Conservation (phyloP, 2,888 invertebrate species). For the Protophormia terraenovae region DNA sequence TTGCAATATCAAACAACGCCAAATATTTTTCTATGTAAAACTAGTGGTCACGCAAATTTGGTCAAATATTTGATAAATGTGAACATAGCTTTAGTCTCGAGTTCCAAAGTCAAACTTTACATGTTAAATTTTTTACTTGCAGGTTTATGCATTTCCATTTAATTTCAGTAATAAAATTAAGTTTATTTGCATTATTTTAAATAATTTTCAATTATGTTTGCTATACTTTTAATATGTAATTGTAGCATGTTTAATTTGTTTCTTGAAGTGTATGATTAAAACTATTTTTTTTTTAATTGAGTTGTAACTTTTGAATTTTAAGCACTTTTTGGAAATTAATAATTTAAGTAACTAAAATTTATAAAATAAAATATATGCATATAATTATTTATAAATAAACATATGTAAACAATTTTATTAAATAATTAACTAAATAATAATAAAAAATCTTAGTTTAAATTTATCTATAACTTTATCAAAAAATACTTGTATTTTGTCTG, state of each 20-base stretch:
- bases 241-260: conserved; percentile 12
- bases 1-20: no score
- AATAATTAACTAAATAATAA: conserved; percentile 9
- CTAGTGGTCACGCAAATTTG: no score
- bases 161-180: background rate
- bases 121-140: no score
- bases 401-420: conserved; percentile 10
- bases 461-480: conserved; percentile 74
- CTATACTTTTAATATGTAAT: background rate
- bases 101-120: no score
- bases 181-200: background rate
- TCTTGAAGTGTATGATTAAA: background rate
- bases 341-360: conserved; percentile 2
- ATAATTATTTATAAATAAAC: conserved; percentile 9
- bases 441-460: conserved; percentile 51
- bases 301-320: background rate
- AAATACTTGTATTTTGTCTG: conserved; percentile 79
- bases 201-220: background rate
- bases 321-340: background rate
- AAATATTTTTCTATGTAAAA: no score
- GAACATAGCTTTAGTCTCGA: no score
- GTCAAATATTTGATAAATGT: no score
- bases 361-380: background rate
- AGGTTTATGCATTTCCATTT: no score
- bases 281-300: background rate